Percentiles rank a stretch among this genome's conserved stretches.
Evolutionary conservation across 2,113 vertebrate species (phyloP).

Genomic region (Amphilophus citrinellus): DNA sequence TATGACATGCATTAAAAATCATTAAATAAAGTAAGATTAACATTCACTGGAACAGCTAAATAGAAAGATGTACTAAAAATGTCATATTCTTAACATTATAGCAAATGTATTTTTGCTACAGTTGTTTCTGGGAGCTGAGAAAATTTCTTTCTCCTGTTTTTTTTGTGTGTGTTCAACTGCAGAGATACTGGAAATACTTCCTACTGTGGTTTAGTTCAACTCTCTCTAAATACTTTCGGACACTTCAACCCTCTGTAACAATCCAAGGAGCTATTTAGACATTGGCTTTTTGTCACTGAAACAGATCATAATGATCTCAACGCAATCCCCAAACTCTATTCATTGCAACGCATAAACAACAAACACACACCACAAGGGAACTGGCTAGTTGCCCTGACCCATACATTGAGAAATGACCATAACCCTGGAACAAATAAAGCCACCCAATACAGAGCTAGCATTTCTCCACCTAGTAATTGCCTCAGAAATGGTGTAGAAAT

Average conservation of each 20-base stretch:
- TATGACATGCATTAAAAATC: conserved; percentile 8
- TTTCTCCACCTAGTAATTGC: conserved; percentile 52
- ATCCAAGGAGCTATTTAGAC: conserved; percentile 23
- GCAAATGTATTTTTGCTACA: background rate
- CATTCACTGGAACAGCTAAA: background rate
- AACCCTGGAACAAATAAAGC: conserved; percentile 60
- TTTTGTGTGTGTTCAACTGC: background rate
- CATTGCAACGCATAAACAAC: background rate
- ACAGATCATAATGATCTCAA: conserved; percentile 22
- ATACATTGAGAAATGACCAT: conserved; percentile 38
- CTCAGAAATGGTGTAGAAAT: conserved; percentile 51
- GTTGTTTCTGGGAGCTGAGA: background rate
- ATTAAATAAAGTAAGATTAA: background rate
- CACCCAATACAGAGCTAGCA: conserved; percentile 30
- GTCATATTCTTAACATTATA: background rate
- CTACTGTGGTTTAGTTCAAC: conserved; percentile 1
- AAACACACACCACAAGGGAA: background rate
- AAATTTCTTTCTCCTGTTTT: background rate
- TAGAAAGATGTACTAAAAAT: background rate
- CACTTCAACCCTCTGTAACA: conserved; percentile 40
- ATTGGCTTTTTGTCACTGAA: conserved; percentile 21
- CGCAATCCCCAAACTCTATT: background rate
- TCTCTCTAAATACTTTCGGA: conserved; percentile 40
- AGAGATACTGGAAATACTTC: background rate
- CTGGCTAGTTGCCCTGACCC: conserved; percentile 11